These are phyloP conservation scores for Panorpa germanica DNA, from an alignment of 2,888 invertebrate genomes.

Conservation along the genomic window DNA sequence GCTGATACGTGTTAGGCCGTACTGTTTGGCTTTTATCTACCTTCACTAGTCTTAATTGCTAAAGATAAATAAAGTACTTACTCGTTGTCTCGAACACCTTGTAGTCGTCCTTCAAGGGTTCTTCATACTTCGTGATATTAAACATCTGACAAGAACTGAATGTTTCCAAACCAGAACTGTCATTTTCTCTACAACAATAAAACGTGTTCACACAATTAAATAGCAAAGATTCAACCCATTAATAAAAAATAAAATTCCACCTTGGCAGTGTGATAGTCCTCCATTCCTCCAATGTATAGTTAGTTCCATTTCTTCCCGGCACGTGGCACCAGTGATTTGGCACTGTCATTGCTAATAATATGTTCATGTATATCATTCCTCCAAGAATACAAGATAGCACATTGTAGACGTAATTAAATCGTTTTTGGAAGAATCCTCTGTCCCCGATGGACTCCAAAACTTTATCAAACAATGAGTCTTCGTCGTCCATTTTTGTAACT, in stretches of 20 bases:
- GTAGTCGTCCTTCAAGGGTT: too few species aligned
- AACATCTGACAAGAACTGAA: constrained; percentile 28
- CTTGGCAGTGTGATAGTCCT: constrained; percentile 29
- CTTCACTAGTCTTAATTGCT: too few species aligned
- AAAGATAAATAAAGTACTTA: too few species aligned
- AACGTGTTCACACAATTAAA: too few species aligned
- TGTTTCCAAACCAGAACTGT: constrained; percentile 21
- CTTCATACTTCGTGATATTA: constrained; percentile 16
- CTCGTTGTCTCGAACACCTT: too few species aligned
- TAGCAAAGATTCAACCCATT: too few species aligned
- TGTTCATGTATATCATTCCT: constrained; percentile 31
- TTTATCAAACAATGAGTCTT: constrained; percentile 30
- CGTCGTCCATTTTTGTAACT: too few species aligned
- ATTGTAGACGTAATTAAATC: constrained; percentile 28
- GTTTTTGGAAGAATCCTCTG: constrained; percentile 29
- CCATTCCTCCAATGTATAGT: constrained; percentile 28
- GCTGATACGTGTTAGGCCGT: too few species aligned
- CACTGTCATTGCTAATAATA: constrained; percentile 30
- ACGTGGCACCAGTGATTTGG: constrained; percentile 38
- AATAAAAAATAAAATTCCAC: too few species aligned
- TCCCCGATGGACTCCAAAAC: constrained; percentile 30
- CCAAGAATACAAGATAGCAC: constrained; percentile 25
- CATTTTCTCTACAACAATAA: constrained; percentile 21
- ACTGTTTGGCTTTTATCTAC: too few species aligned
- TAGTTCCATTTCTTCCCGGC: constrained; percentile 27